A percentile compares a stretch with the other conserved stretches of the same genome.
Conservation (phyloP, 2,113 vertebrate genomes). For the Scolopax mira region DNA sequence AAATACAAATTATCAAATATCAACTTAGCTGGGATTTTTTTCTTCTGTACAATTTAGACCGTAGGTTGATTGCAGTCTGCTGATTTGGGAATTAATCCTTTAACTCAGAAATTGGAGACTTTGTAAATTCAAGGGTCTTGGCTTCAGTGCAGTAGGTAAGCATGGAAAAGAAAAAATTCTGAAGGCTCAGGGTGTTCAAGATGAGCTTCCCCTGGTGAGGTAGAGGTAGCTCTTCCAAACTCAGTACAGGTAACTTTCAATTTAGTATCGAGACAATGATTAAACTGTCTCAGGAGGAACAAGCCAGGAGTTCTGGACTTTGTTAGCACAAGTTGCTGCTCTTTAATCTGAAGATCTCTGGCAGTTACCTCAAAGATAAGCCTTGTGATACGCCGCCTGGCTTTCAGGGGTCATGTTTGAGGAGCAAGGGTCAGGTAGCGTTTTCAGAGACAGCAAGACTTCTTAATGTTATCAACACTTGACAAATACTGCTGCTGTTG, state of each 20-base stretch:
- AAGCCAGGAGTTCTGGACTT: not conserved
- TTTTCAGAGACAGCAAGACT: not conserved
- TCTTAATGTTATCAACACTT: not conserved
- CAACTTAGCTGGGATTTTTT: not conserved
- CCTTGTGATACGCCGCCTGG: too few relatives aligned
- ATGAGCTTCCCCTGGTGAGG: not conserved
- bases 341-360: not conserved
- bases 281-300: not conserved
- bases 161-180: not conserved
- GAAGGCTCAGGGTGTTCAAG: not conserved
- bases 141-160: not conserved
- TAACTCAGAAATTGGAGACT: not conserved
- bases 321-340: not conserved
- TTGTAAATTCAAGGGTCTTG: not conserved
- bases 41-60: not conserved
- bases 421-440: fast-evolving
- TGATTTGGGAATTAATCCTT: not conserved
- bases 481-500: not conserved
- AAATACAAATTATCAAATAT: not conserved
- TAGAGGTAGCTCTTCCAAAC: not conserved
- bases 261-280: not conserved
- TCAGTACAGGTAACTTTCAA: not conserved
- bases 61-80: not conserved
- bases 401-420: fast-evolving
- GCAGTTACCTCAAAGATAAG: not conserved